Base-by-base conservation (phyloP, 37 sponge, comb jelly and placozoan species). In the Geodia barretti region DNA sequence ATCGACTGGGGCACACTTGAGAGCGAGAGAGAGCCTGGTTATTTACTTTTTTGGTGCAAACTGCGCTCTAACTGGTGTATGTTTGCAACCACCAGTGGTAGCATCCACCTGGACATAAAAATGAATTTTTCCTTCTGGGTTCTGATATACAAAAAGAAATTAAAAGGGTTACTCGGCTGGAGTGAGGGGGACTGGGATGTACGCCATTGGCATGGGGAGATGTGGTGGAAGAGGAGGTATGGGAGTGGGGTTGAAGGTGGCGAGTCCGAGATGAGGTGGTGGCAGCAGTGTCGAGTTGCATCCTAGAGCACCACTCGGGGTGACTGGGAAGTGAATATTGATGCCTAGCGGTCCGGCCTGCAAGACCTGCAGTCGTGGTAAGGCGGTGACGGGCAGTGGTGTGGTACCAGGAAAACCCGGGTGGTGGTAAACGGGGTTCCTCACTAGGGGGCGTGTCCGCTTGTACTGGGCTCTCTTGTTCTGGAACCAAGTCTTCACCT, bases 401-500 rank as follows among this genome's bases (percentile, higher is more conserved):
- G 14, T 7, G 7, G 54, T 7, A 47, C 11, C 54, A 17, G 54
- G 54, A 14, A 14, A 47, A 47, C 14, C 14, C 11, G 54, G 54
- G 66, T 62, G 36, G 65, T 77, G 83, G 24, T 61, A 64, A 30
- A 71, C 30, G 26, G 70, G 73, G 25, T 47, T 59, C 8, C 71
- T 32, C 20, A 69, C 70, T 23, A 77, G 68, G 4, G 74, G 60
- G 41, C 71, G 38, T 30, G 75, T 69, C 4, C 91, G 71, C 68
- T 90, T 90, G 74, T 73, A 83, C 68, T 90, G 89, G 24, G 84
- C 84, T 11, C 91, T 80, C 31, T 84, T 75, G 80, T 90, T 90
- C 74, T 90, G 91, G 36, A 90, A 90, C 91, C 91, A 90, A 34
- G 85, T 90, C 68, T 87, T 87, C 58, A 87, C 88, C 39, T 87